phyloP scores from a whole-genome alignment of 2,888 invertebrate genomes.

The Celastrina argiolus region DNA sequence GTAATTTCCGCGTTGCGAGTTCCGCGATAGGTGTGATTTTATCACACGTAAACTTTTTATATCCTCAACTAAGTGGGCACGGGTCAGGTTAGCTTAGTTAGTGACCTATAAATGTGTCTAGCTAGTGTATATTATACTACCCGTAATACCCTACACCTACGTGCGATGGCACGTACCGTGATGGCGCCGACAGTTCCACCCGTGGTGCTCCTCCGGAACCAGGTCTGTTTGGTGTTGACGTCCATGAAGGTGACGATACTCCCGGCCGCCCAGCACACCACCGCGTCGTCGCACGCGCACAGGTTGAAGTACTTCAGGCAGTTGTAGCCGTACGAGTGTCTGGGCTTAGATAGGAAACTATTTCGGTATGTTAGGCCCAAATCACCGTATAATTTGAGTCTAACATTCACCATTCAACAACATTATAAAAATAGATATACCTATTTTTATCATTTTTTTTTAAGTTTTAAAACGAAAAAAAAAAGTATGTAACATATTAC shows the following conservation, averaged over 20 bases:
- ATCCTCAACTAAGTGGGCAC: no score
- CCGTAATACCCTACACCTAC: background rate
- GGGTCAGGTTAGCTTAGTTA: no score
- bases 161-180: constrained; percentile 27
- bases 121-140: background rate
- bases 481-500: no score
- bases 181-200: constrained; percentile 87
- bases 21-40: no score
- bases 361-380: background rate
- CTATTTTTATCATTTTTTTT: no score
- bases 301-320: constrained; percentile 89
- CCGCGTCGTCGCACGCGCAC: constrained; percentile 84
- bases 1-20: no score
- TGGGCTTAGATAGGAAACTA: constrained; percentile 50
- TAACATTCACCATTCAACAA: no score
- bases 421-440: no score
- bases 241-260: constrained; percentile 88
- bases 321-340: constrained; percentile 92
- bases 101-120: no score
- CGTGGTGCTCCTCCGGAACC: constrained; percentile 84
- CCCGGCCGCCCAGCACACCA: constrained; percentile 88
- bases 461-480: no score
- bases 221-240: constrained; percentile 80
- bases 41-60: no score
- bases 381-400: no score